These are phyloP conservation scores for Spatulosminthurus flaviceps DNA, from an alignment of 2,888 invertebrate genomes.

Conservation along the genomic window DNA sequence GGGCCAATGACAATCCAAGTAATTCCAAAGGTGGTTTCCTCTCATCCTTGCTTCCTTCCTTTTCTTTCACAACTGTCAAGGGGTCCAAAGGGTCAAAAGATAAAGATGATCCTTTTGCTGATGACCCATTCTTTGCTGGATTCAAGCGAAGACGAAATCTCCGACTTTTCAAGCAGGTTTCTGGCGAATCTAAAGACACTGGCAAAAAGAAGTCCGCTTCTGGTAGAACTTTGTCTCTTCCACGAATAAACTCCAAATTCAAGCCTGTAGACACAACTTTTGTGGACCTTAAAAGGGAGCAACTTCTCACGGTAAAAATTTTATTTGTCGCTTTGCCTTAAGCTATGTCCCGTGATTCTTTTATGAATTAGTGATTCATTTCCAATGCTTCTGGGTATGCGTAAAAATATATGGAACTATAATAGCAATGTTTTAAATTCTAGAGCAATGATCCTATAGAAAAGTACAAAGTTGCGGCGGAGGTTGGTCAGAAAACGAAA, in stretches of 20 bases:
- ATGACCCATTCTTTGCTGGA: conserved; percentile 59
- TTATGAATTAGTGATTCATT: too few species aligned
- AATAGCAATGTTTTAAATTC: not conserved
- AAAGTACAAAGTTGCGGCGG: conserved; percentile 55
- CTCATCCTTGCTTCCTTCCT: conserved; percentile 27
- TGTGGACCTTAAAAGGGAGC: not conserved
- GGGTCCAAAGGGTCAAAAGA: not conserved
- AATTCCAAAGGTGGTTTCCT: not conserved
- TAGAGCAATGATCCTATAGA: conserved; percentile 52
- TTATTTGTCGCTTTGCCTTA: not conserved
- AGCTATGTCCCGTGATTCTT: not conserved
- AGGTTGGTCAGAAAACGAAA: conserved; percentile 51
- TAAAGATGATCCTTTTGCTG: conserved; percentile 49
- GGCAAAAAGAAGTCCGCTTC: conserved; percentile 32
- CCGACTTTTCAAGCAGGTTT: too few species aligned
- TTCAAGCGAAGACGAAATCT: conserved; percentile 49
- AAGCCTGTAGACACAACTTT: not conserved
- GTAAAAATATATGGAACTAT: too few species aligned
- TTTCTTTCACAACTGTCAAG: not conserved
- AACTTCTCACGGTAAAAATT: not conserved
- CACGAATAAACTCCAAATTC: not conserved
- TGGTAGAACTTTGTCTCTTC: not conserved
- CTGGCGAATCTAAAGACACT: conserved; percentile 24
- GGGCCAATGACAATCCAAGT: not conserved
- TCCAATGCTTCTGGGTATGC: too few species aligned